A percentile compares a stretch with the other conserved stretches of the same genome.
These are phyloP conservation scores for Antennarius maculatus DNA, from an alignment of 2,797 vertebrate species.

Conservation along the genomic window DNA sequence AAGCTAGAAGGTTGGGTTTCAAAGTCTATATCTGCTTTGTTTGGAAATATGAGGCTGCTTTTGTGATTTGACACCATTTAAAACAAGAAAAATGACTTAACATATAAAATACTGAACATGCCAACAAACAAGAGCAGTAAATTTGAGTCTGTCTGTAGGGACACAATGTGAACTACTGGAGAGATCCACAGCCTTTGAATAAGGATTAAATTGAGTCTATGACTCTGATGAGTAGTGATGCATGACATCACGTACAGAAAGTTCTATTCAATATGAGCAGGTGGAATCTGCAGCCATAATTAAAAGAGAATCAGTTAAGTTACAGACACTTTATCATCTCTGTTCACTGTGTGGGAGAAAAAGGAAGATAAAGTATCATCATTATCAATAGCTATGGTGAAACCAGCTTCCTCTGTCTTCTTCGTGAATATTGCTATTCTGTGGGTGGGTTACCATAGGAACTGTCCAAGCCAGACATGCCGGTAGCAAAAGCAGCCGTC, in stretches of 20 bases:
- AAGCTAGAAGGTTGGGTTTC: too few relatives aligned
- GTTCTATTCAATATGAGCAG: constrained; percentile 2
- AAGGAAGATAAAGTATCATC: constrained; percentile 71
- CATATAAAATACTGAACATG: too few relatives aligned
- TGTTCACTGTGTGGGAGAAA: constrained; percentile 67
- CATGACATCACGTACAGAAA: constrained; percentile 26
- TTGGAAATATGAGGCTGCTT: too few relatives aligned
- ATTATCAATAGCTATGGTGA: constrained; percentile 81
- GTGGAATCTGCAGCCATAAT: constrained; percentile 14
- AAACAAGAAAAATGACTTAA: too few relatives aligned
- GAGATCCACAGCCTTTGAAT: constrained; percentile 9
- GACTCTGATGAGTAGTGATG: constrained; percentile 7
- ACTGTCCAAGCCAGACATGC: constrained; percentile 84
- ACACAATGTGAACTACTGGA: constrained; percentile 8
- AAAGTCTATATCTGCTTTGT: too few relatives aligned
- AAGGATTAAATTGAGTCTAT: constrained; percentile 16
- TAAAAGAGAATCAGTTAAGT: constrained; percentile 38
- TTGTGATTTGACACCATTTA: too few relatives aligned
- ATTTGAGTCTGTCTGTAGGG: not conserved
- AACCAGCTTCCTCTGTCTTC: constrained; percentile 73
- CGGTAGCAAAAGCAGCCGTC: constrained; percentile 70
- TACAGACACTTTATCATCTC: constrained; percentile 49
- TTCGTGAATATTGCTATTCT: constrained; percentile 74
- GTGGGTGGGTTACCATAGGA: constrained; percentile 86
- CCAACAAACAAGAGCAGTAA: not conserved